These are phyloP conservation scores for Drosophila paulistorum DNA, from an alignment of 1,140 invertebrate species.

Conservation along the genomic window DNA sequence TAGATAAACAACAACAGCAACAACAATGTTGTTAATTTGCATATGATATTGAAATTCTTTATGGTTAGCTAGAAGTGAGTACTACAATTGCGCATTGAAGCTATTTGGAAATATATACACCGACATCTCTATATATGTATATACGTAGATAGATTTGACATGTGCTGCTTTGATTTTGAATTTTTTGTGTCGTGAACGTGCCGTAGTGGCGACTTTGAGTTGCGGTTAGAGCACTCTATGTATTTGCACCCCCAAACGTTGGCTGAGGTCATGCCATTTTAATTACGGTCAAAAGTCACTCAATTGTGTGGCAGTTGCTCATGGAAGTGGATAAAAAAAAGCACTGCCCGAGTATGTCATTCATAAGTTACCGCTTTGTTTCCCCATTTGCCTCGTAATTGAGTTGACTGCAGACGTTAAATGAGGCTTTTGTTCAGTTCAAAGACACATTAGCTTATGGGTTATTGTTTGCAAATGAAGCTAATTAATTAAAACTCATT, in stretches of 20 bases:
- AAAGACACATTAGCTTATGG: constrained; percentile 37
- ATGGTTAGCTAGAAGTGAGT: not conserved
- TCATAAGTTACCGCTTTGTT: constrained; percentile 40
- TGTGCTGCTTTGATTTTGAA: constrained; percentile 15
- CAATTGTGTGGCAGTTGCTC: constrained; percentile 53
- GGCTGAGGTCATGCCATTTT: constrained; percentile 58
- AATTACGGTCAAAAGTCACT: constrained; percentile 76
- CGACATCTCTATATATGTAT: constrained; percentile 4
- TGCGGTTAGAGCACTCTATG: not conserved
- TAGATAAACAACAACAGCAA: constrained; percentile 4
- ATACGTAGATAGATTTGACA: not conserved
- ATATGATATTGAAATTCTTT: constrained; percentile 66
- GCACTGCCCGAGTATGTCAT: constrained; percentile 30
- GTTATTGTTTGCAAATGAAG: constrained; percentile 75
- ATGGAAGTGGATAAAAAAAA: constrained; percentile 26
- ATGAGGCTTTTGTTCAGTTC: constrained; percentile 52
- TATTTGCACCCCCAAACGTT: constrained; percentile 4
- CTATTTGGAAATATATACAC: constrained; percentile 20
- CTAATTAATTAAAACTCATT: constrained; percentile 63
- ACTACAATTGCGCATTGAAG: constrained; percentile 43
- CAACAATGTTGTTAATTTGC: constrained; percentile 44
- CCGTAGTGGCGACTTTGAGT: constrained; percentile 14
- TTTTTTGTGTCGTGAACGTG: constrained; percentile 13
- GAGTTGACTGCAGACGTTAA: constrained; percentile 48
- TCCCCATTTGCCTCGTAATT: not conserved